A percentile compares a stretch with the other conserved stretches of the same genome.
Conservation (phyloP, 2,888 invertebrate genomes). For the Mesodorylaimus sp. region DNA sequence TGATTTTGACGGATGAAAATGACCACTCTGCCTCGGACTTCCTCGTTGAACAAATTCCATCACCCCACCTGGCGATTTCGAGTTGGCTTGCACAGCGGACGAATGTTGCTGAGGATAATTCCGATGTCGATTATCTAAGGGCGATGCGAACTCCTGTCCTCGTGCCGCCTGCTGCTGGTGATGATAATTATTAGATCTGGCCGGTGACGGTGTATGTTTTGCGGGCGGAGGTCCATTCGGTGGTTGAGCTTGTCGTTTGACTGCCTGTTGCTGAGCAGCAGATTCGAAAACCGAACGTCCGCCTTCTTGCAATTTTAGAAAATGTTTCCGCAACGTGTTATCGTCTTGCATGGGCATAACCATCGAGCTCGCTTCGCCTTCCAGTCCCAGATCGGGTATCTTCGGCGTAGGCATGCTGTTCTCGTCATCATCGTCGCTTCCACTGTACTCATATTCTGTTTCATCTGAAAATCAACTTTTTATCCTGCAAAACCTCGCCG, state of each 20-base stretch:
- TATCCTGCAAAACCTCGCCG: not conserved
- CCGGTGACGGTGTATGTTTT: too few species aligned
- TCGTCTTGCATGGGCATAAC: conserved; percentile 63
- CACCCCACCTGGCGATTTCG: too few species aligned
- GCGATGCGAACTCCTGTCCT: too few species aligned
- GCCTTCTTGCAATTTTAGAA: conserved; percentile 76
- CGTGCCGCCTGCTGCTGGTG: too few species aligned
- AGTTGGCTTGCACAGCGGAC: too few species aligned
- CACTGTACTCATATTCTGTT: conserved; percentile 72
- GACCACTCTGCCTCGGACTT: too few species aligned
- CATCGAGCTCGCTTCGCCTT: conserved; percentile 62
- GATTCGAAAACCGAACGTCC: conserved; percentile 18
- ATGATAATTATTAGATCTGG: conserved; percentile 9
- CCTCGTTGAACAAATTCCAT: too few species aligned
- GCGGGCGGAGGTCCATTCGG: conserved; percentile 6
- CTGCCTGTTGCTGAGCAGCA: not conserved
- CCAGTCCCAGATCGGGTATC: conserved; percentile 41
- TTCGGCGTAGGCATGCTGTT: conserved; percentile 13
- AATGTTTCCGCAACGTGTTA: conserved; percentile 84
- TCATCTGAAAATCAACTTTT: conserved; percentile 30
- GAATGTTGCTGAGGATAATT: too few species aligned
- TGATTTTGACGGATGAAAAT: too few species aligned
- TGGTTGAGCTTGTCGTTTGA: conserved; percentile 4
- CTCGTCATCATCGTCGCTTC: conserved; percentile 89
- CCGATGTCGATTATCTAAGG: too few species aligned